Base-by-base conservation (phyloP, 2,888 invertebrate species). In the Hyles lineata region DNA sequence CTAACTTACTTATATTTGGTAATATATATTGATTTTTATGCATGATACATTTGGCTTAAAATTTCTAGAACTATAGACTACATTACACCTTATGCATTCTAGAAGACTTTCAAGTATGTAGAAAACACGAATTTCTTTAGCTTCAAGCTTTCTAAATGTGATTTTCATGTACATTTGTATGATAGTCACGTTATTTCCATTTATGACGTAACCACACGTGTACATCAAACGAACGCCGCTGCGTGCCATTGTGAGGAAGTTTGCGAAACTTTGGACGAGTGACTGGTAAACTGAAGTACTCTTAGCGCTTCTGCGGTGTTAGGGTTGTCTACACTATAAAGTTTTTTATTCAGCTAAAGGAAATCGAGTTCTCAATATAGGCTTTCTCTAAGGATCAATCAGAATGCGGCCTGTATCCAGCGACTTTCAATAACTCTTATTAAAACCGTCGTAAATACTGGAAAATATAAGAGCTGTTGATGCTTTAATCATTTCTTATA, bases 241-340 rank as follows among this genome's bases (percentile, higher is more conserved):
- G 70, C 76, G 76, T 74, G 32, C 73, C 69, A 60, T 63, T 73
- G 74, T 76, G 74, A 78, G 74, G 74, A 73, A 43, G 63, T 73
- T 73, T 76, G 74, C 77, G 71, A 58, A 70, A 73, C 74, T 71
- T 74, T 76, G 77, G 78, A 74, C 77, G 77, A 76, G 76, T 78
- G 78, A 80, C 78, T 78, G 76, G 78, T 77, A 77, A 80, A 76
- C 76, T 75, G 82, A 83, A 80, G 78, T 76, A 67, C 67, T 67
- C 21, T 21, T 50, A 19, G 50, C 23, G 67, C 23, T 43, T 67
- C 67, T 50, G 23, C 50, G n/a, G 17, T 15, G 50, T 15, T 50
- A 67, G 67, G 67, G 67, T 17, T 67, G 67, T 21, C 23, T 23
- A 43, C 11, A 43, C 11, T 43, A 0, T 15, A 43, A 0, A 43